Conservation (phyloP, 2,888 invertebrate genomes). For the Polydrusus tereticollis region DNA sequence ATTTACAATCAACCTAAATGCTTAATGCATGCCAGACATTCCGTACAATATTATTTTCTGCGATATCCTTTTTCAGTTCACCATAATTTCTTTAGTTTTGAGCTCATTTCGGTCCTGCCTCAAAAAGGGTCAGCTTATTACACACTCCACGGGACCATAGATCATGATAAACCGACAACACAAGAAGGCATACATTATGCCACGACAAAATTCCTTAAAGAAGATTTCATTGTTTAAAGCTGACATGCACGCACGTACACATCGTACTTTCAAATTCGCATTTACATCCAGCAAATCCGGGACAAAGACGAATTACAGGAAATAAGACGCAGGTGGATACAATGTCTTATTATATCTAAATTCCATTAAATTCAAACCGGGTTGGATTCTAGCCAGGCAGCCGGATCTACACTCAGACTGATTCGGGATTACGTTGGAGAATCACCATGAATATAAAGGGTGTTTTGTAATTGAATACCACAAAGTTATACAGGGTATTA, state of each 20-base stretch:
- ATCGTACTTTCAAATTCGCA: slow-evolving; percentile 13
- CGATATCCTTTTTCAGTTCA: no score
- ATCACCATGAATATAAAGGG: slow-evolving; percentile 15
- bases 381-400: slow-evolving; percentile 32
- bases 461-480: slow-evolving; percentile 10
- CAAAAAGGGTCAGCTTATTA: no score
- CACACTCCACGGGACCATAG: no score
- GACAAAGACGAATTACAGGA: slow-evolving; percentile 51
- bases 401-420: slow-evolving; percentile 13
- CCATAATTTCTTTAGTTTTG: no score
- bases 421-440: slow-evolving; percentile 25
- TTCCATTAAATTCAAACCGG: slow-evolving; percentile 51
- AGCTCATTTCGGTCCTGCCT: no score
- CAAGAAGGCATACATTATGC: neutral
- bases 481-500: neutral
- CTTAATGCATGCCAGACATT: no score
- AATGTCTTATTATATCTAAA: slow-evolving; percentile 54
- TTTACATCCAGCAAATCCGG: slow-evolving; percentile 34
- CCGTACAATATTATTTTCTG: no score
- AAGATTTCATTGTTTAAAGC: neutral
- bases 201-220: neutral
- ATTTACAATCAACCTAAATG: no score
- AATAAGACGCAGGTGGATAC: slow-evolving; percentile 53
- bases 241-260: slow-evolving; percentile 2
- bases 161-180: no score